Percentiles rank a stretch among this genome's conserved stretches.
Conservation (phyloP, 2,888 invertebrate genomes). For the Dione juno region DNA sequence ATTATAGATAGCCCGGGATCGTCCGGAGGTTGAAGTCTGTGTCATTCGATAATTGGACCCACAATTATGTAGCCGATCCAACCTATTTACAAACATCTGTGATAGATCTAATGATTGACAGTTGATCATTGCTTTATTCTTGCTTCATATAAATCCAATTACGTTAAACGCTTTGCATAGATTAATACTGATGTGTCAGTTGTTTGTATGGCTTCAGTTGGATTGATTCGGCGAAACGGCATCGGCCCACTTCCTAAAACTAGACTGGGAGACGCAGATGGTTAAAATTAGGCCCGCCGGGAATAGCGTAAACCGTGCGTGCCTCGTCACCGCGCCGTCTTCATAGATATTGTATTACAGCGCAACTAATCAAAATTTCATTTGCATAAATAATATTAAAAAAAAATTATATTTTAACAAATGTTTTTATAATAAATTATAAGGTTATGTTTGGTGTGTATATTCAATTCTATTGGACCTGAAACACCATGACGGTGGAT, state of each 20-base stretch:
- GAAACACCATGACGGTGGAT: conserved; percentile 63
- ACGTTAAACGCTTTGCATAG: conserved; percentile 40
- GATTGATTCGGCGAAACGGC: conserved; percentile 69
- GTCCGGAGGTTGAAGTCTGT: conserved; percentile 66
- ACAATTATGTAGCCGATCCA: conserved; percentile 65
- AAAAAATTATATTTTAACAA: not conserved
- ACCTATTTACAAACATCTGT: conserved; percentile 72
- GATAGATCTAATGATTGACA: conserved; percentile 73
- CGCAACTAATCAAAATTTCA: conserved; percentile 54
- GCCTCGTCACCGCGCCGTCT: conserved; percentile 69
- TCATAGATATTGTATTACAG: conserved; percentile 77
- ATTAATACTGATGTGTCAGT: conserved; percentile 21
- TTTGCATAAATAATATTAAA: not conserved
- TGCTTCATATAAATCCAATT: conserved; percentile 70
- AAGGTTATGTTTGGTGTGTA: not conserved
- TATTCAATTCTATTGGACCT: conserved; percentile 29
- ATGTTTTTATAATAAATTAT: not conserved
- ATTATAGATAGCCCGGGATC: conserved; percentile 78
- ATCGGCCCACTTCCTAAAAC: conserved; percentile 82
- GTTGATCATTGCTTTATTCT: conserved; percentile 65
- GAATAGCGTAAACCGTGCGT: conserved; percentile 79
- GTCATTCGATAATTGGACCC: conserved; percentile 81
- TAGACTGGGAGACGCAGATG: conserved; percentile 81
- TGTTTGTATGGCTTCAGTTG: conserved; percentile 45
- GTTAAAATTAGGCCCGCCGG: conserved; percentile 82